Percentiles rank a stretch among this genome's conserved stretches.
These are phyloP conservation scores for Notodonta ziczac DNA, from an alignment of 2,888 invertebrate genomes.

Conservation along the genomic window DNA sequence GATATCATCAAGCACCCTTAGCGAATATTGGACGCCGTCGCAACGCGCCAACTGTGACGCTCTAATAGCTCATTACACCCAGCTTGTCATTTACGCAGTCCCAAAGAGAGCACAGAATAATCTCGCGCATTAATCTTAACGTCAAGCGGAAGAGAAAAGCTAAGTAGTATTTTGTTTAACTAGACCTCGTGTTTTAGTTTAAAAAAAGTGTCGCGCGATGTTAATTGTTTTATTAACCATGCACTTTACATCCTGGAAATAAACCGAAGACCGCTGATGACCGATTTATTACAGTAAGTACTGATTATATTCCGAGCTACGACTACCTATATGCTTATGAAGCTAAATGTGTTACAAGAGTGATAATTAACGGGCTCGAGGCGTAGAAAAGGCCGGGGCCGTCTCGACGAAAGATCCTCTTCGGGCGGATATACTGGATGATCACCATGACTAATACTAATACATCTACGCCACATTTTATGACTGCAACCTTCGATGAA, in stretches of 20 bases:
- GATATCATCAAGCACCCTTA: conserved; percentile 59
- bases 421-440: conserved; percentile 36
- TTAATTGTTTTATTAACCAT: conserved; percentile 25
- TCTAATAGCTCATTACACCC: conserved; percentile 68
- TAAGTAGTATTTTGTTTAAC: conserved; percentile 35
- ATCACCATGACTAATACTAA: conserved; percentile 67
- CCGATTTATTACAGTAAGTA: not conserved
- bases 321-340: conserved; percentile 15
- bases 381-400: conserved; percentile 61
- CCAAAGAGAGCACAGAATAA: conserved; percentile 60
- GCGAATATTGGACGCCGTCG: conserved; percentile 50
- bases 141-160: conserved; percentile 53
- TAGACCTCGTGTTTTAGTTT: conserved; percentile 34
- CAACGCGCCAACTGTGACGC: conserved; percentile 63
- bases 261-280: conserved; percentile 12
- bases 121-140: conserved; percentile 56
- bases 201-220: conserved; percentile 19
- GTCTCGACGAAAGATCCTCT: conserved; percentile 63
- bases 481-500: conserved; percentile 60
- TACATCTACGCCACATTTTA: conserved; percentile 46
- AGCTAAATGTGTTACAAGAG: conserved; percentile 56
- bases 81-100: conserved; percentile 58
- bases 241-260: conserved; percentile 13
- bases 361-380: conserved; percentile 69
- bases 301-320: too few species aligned